phyloP scores from a whole-genome alignment of 1,140 invertebrate species.

The Drosophila kurseongensis region DNA sequence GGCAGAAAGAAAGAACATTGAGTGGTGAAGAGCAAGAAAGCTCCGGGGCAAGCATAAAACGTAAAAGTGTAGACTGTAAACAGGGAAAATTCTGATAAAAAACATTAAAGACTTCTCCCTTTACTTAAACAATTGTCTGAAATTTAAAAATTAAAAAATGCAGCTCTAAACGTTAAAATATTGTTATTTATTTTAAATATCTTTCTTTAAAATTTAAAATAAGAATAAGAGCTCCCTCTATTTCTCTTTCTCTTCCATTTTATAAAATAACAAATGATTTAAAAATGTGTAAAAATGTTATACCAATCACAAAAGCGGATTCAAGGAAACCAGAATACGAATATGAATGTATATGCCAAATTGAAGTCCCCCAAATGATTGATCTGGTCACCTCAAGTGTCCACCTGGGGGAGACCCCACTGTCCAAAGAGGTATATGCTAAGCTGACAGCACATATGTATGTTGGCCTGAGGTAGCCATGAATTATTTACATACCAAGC shows the following conservation, averaged over 20 bases:
- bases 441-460: slow-evolving; percentile 26
- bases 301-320: not conserved
- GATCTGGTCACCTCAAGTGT: slow-evolving; percentile 10
- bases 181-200: too few relatives aligned
- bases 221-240: too few relatives aligned
- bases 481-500: slow-evolving; percentile 71
- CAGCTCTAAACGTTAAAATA: not conserved
- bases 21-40: slow-evolving; percentile 43
- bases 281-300: too few relatives aligned
- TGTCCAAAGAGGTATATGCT: slow-evolving; percentile 28
- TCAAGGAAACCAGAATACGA: not conserved
- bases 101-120: too few relatives aligned
- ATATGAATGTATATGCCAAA: too few relatives aligned
- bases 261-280: too few relatives aligned
- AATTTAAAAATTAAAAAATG: not conserved
- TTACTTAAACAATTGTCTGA: too few relatives aligned
- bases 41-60: slow-evolving; percentile 16
- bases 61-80: not conserved
- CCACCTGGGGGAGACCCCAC: slow-evolving; percentile 7
- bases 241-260: too few relatives aligned
- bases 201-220: too few relatives aligned
- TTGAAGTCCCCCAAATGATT: slow-evolving; percentile 2
- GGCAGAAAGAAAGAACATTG: slow-evolving; percentile 56
- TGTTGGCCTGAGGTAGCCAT: slow-evolving; percentile 49
- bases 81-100: slow-evolving; percentile 4